Base-by-base conservation (phyloP, 2,888 invertebrate genomes). In the Megaustenia siamemsis region DNA sequence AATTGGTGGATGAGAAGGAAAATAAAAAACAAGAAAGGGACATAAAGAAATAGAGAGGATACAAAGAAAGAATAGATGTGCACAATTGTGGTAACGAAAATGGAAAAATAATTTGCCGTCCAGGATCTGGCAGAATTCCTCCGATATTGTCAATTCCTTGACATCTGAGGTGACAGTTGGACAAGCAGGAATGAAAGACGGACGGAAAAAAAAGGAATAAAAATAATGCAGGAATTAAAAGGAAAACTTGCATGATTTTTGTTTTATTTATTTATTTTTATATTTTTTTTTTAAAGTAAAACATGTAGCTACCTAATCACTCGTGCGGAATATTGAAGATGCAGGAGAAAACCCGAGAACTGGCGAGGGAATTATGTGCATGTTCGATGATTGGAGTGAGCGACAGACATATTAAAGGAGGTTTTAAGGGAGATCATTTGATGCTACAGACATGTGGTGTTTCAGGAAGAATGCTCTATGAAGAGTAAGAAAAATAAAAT, bases 131-230 rank as follows among this genome's bases (percentile, higher is more conserved):
- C 49, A 49, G 49, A 49, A 32, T 49, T 73, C 49, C 5, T 28
- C 45, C 32, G 49, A 73, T 73, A 32, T 32, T 73, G 73, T 73
- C 73, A 73, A 49, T 28, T 49, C 32, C 32, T 18, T 73, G 73
- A 49, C 73, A 49, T 73, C 2, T 40, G 38, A 32, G 45, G 28
- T 73, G 73, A 49, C 73, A 73, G 73, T 73, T 73, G 4, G 71
- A 73, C 28, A 49, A 32, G 73, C 28, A 73, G 73, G n/a, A 49
- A 73, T 28, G 73, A 73, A 32, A 73, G 71, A 18, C 18, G 45
- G 49, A n/a, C 2, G 49, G 45, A 49, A 15, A 35, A 3, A 18
- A 43, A 73, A 21, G 12, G 43, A 32, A 32, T n/a, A 32, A 45
- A 49, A 73, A 49, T 49, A 21, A 32, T 24, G 49, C 5, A 12